phyloP scores from a whole-genome alignment of 2,797 vertebrate genomes.

The Coilia nasus region DNA sequence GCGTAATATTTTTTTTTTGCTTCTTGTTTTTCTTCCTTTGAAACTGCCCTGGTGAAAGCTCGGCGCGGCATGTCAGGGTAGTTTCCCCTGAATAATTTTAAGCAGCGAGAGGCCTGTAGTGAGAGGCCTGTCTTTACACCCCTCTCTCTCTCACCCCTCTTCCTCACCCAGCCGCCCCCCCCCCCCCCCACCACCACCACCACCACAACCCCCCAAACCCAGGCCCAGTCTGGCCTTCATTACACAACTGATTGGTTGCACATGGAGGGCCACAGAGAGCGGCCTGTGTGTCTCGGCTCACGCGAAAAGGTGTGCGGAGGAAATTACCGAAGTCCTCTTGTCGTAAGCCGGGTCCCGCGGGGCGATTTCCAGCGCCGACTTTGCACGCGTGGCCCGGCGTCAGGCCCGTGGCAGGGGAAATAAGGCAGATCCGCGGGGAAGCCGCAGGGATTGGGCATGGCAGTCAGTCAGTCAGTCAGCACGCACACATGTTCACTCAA shows the following conservation, averaged over 20 bases:
- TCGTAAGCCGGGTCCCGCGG: slow-evolving; percentile 70
- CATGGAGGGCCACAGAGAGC: slow-evolving; percentile 66
- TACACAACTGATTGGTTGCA: slow-evolving; percentile 84
- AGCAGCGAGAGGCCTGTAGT: slow-evolving; percentile 64
- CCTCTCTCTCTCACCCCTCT: slow-evolving; percentile 34
- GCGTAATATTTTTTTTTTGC: slow-evolving; percentile 22
- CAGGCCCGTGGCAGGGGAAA: slow-evolving; percentile 70
- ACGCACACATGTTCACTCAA: slow-evolving; percentile 2
- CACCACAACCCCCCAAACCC: slow-evolving; percentile 18
- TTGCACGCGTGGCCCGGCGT: slow-evolving; percentile 76
- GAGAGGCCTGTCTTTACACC: slow-evolving; percentile 47
- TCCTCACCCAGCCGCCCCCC: not conserved
- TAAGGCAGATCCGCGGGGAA: slow-evolving; percentile 63
- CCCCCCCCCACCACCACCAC: slow-evolving; percentile 47
- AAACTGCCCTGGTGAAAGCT: slow-evolving; percentile 61
- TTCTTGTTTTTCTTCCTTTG: slow-evolving; percentile 68
- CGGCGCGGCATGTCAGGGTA: slow-evolving; percentile 68
- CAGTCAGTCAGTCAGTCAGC: slow-evolving; percentile 40
- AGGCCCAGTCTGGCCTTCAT: slow-evolving; percentile 77
- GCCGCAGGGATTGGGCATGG: slow-evolving; percentile 55
- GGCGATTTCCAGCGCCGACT: slow-evolving; percentile 76
- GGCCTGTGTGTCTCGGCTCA: slow-evolving; percentile 74
- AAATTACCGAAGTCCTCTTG: slow-evolving; percentile 78
- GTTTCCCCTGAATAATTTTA: slow-evolving; percentile 73
- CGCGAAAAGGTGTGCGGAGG: slow-evolving; percentile 81